Percentiles rank a stretch among this genome's conserved stretches.
Evolutionary conservation across 2,797 vertebrate species (phyloP).

Genomic region (Sitta carolinensis): DNA sequence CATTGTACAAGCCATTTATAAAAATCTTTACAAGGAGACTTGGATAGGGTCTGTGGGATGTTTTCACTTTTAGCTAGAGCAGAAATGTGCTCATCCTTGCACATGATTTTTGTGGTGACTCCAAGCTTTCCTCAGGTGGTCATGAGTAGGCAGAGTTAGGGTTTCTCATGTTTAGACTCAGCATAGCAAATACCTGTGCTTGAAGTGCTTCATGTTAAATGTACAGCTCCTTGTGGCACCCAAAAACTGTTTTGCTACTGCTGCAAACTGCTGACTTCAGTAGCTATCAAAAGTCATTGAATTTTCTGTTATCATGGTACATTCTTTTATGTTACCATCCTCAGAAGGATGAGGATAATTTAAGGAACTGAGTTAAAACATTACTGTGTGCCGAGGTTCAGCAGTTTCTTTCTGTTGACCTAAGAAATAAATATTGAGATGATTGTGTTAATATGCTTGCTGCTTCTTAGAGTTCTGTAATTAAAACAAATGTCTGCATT

Average conservation of each 20-base stretch:
- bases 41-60: neutral
- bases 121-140: neutral
- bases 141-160: neutral
- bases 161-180: neutral
- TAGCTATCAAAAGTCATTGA: neutral
- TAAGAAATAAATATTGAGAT: neutral
- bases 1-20: neutral
- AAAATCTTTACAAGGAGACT: neutral
- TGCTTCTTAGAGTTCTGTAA: neutral
- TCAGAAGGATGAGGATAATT: neutral
- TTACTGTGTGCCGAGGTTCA: neutral
- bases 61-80: neutral
- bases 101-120: rapidly evolving
- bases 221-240: neutral
- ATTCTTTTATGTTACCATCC: neutral
- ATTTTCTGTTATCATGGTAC: neutral
- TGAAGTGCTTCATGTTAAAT: neutral
- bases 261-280: neutral
- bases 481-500: neutral
- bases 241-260: neutral
- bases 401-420: neutral
- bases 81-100: rapidly evolving
- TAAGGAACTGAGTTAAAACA: neutral
- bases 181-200: neutral
- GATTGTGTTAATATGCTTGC: neutral